Percentiles rank a stretch among this genome's conserved stretches.
Conservation (phyloP, 2,888 invertebrate species). For the Torymus texanus region DNA sequence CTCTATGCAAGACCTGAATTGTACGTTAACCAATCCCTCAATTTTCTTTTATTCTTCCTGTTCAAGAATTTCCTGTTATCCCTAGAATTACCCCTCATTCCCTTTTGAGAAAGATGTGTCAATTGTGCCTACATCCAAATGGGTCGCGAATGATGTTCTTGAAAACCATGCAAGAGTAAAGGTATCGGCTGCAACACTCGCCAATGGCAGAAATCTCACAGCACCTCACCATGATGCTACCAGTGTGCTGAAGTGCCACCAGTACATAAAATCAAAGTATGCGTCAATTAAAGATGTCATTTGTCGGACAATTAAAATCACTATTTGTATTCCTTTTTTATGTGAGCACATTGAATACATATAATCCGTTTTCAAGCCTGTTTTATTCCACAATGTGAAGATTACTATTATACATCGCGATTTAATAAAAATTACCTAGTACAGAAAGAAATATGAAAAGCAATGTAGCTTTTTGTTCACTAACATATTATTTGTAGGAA, state of each 20-base stretch:
- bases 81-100: slow-evolving; percentile 20
- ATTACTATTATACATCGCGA: slow-evolving; percentile 36
- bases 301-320: slow-evolving; percentile 69
- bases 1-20: background rate
- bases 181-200: slow-evolving; percentile 42
- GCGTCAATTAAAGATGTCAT: slow-evolving; percentile 70
- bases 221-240: slow-evolving; percentile 57
- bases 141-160: slow-evolving; percentile 42
- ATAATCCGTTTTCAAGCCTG: slow-evolving; percentile 61
- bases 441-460: slow-evolving; percentile 15
- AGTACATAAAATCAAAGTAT: slow-evolving; percentile 67
- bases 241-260: slow-evolving; percentile 55
- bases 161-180: slow-evolving; percentile 49
- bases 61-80: slow-evolving; percentile 13
- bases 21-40: slow-evolving; percentile 14
- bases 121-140: slow-evolving; percentile 42
- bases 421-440: slow-evolving; percentile 43
- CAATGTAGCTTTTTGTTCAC: slow-evolving; percentile 21
- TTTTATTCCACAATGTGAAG: slow-evolving; percentile 58
- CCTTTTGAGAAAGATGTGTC: slow-evolving; percentile 51
- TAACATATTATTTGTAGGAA: slow-evolving; percentile 47
- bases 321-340: slow-evolving; percentile 65
- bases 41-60: slow-evolving; percentile 17
- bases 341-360: slow-evolving; percentile 65
- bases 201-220: slow-evolving; percentile 51